Evolutionary conservation across 2,797 vertebrate genomes (phyloP), one percentile per base, ranked within the genome.

Genomic region (Crenuchus spilurus): DNA sequence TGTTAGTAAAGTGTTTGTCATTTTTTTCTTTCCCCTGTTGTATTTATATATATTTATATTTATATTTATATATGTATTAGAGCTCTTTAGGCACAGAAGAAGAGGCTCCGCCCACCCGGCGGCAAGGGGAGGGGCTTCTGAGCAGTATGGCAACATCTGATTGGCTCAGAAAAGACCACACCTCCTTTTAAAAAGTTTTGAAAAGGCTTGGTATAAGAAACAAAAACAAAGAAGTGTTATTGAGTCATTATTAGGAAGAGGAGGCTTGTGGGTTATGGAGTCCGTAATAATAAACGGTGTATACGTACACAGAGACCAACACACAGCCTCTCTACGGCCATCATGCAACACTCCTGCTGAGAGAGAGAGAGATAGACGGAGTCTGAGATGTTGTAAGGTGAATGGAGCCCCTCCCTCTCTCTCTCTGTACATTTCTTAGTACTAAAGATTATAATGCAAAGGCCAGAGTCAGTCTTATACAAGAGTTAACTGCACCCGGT

Each of bases 161-260:
- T 75, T 75, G 75, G 75, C 77, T 82, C 81, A 75, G 63, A 72
- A 74, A 61, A 71, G 61, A 75, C 74, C 57, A 70, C 62, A 75
- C 63, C 72, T 70, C 58, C 77, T 65, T n/a, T n/a, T 76, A 72
- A 75, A 75, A 77, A 51, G 37, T 42, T 77, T n/a, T 79, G 49
- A 67, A 82, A 78, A 75, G 54, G 60, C 68, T 78, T 61, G 28
- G 41, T 64, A 30, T 64, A 76, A 28, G 41, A 58, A 70, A 76
- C 24, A 55, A 66, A 68, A 55, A 42, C 39, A 16, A 28, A 35
- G 16, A 72, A 54, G 33, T 9, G 62, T 62, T 79, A 74, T 76
- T 61, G 80, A 82, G 77, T 82, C 75, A 80, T 82, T 82, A 82
- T 82, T 82, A 77, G 78, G 72, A 78, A 77, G 74, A 71, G 75